Conservation (phyloP, 2,113 vertebrate species). For the Cebidichthys violaceus region DNA sequence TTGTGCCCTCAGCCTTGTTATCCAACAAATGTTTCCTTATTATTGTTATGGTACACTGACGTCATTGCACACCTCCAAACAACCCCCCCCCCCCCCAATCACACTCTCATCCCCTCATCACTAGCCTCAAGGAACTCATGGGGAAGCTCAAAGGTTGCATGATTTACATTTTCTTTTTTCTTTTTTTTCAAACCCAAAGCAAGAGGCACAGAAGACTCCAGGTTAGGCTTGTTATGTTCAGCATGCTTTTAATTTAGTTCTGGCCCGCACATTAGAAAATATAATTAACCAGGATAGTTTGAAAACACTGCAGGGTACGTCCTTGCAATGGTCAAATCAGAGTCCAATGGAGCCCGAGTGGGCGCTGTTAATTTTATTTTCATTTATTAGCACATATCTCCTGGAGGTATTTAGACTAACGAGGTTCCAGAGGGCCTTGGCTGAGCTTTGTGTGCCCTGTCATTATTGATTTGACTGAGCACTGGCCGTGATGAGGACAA, state of each 20-base stretch:
- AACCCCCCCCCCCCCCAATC: not conserved
- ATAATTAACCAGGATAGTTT: slow-evolving; percentile 76
- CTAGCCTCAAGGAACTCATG: slow-evolving; percentile 72
- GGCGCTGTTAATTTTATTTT: slow-evolving; percentile 80
- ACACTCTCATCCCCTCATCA: slow-evolving; percentile 42
- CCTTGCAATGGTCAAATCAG: slow-evolving; percentile 69
- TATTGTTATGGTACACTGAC: not conserved
- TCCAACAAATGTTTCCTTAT: slow-evolving; percentile 1
- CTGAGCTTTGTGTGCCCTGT: slow-evolving; percentile 79
- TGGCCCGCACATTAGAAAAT: slow-evolving; percentile 68
- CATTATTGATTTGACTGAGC: slow-evolving; percentile 80
- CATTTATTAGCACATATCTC: slow-evolving; percentile 84
- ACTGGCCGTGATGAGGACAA: slow-evolving; percentile 72
- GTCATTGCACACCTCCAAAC: slow-evolving; percentile 34
- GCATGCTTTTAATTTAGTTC: slow-evolving; percentile 72
- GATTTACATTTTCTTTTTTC: slow-evolving; percentile 10
- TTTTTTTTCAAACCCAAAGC: slow-evolving; percentile 46
- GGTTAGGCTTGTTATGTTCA: slow-evolving; percentile 60
- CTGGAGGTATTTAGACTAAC: slow-evolving; percentile 83
- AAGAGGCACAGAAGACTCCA: slow-evolving; percentile 52
- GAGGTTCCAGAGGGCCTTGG: slow-evolving; percentile 73
- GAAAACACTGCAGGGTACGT: slow-evolving; percentile 79
- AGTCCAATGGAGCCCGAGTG: slow-evolving; percentile 64
- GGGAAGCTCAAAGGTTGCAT: slow-evolving; percentile 70
- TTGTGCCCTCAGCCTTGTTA: not conserved